These are phyloP conservation scores for Coranthus polyacanthus DNA, from an alignment of 2,797 vertebrate species.

Conservation along the genomic window DNA sequence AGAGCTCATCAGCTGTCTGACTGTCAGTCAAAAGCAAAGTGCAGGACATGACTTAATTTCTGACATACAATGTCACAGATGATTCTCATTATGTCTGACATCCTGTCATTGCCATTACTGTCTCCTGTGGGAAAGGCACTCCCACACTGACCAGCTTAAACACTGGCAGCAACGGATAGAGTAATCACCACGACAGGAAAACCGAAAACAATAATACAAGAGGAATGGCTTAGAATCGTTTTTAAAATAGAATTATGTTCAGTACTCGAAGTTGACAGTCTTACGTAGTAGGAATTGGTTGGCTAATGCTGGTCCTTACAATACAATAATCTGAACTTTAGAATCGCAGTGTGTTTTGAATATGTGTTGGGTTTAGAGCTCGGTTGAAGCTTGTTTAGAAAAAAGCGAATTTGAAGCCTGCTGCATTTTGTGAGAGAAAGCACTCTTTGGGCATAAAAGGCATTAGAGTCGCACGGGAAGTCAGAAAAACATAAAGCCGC, in stretches of 20 bases:
- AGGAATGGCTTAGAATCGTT: background rate
- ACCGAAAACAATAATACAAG: background rate
- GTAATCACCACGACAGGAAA: background rate
- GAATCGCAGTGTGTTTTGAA: too few species aligned
- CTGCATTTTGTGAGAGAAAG: too few species aligned
- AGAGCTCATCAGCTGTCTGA: conserved; percentile 51
- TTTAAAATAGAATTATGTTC: background rate
- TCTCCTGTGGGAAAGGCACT: conserved; percentile 37
- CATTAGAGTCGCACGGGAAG: too few species aligned
- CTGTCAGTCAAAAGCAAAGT: conserved; percentile 54
- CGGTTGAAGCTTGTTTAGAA: too few species aligned
- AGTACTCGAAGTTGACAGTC: background rate
- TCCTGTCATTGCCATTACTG: conserved; percentile 66
- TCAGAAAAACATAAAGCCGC: too few species aligned
- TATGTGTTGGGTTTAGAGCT: too few species aligned
- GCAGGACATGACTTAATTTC: conserved; percentile 53
- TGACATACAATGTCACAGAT: conserved; percentile 67
- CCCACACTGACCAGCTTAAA: conserved; percentile 26
- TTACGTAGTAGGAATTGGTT: too few species aligned
- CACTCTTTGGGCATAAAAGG: too few species aligned
- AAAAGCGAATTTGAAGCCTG: too few species aligned
- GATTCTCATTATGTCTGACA: conserved; percentile 69
- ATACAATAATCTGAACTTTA: too few species aligned
- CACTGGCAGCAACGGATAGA: conserved; percentile 15
- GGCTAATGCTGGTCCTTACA: too few species aligned